Evolutionary conservation across 2,113 vertebrate genomes (phyloP), one percentile per base, ranked within the genome.

Genomic region (Ailuropoda melanoleuca): DNA sequence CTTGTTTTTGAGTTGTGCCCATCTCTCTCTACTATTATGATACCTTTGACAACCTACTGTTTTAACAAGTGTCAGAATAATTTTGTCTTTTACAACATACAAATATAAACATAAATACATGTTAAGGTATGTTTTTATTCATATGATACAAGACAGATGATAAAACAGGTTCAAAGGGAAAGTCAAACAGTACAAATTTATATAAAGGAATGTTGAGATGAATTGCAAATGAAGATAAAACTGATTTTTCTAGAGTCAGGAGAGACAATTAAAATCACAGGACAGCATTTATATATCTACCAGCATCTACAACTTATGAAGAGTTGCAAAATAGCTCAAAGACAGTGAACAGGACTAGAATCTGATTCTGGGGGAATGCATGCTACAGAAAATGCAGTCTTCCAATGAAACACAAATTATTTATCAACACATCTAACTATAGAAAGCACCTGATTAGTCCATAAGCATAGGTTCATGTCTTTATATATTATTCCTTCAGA

Each of bases 101-200:
- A 93, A 26, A 70, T 58, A 26, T 17, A 62, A 68, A 81, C 21
- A 48, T 55, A 4, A 81, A 10, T 10, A 34, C 1, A 4, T 66
- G 19, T 70, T 90, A 87, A 90, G 84, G 50, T 84, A 18, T 43
- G 81, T 8, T 43, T 88, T 85, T 74, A 81, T 13, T 58, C 81
- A 46, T 29, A 56, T 62, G 9, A 86, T 17, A 60, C 34, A 75
- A 90, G 10, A 24, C 46, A 56, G 9, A 93, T 64, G 37, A 89
- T 56, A 34, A 46, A 82, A 97, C 13, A 84, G 39, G 15, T 62
- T 81, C 62, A 93, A 74, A 85, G 31, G 24, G 26, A 88, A 97
- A 66, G 7, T 48, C 48, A 74, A 94, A 81, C 23, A 77, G 82
- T 15, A 81, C 31, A 92, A 86, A 46, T 81, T 89, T 50, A 81